Conservation (phyloP, 2,888 invertebrate genomes). For the Agrotis segetum region DNA sequence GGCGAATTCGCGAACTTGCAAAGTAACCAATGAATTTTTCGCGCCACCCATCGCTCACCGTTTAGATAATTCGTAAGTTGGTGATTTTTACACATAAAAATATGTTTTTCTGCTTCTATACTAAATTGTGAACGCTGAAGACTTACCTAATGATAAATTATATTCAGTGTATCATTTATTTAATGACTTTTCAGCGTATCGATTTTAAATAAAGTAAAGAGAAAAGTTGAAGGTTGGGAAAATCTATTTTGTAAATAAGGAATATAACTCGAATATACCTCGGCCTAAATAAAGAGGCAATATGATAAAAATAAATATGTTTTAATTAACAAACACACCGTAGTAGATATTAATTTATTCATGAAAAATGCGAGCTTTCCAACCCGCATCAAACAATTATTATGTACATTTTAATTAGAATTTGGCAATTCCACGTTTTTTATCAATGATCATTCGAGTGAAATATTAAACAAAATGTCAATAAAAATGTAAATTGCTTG, state of each 20-base stretch:
- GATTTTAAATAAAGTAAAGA: background rate
- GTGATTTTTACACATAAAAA: too few species aligned
- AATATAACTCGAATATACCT: background rate
- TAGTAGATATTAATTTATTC: conserved; percentile 29
- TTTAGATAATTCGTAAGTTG: too few species aligned
- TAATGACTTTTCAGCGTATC: too few species aligned
- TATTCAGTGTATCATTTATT: too few species aligned
- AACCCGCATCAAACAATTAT: conserved; percentile 30
- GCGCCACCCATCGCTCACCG: too few species aligned
- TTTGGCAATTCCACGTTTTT: conserved; percentile 36
- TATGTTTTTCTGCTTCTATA: too few species aligned
- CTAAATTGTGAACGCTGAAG: too few species aligned
- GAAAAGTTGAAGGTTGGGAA: background rate
- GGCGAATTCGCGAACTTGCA: too few species aligned
- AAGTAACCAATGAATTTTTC: too few species aligned
- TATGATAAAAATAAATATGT: conserved; percentile 11
- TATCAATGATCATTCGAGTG: conserved; percentile 36
- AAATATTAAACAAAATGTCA: conserved; percentile 46
- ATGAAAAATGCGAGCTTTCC: conserved; percentile 31
- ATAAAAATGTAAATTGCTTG: conserved; percentile 58
- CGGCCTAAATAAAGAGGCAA: background rate
- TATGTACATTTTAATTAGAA: conserved; percentile 46
- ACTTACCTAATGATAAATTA: too few species aligned
- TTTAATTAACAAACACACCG: conserved; percentile 20
- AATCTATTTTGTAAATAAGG: background rate